Evolutionary conservation across 2,113 vertebrate species (phyloP), one percentile per base, ranked within the genome.

Genomic region (Nanorana parkeri): DNA sequence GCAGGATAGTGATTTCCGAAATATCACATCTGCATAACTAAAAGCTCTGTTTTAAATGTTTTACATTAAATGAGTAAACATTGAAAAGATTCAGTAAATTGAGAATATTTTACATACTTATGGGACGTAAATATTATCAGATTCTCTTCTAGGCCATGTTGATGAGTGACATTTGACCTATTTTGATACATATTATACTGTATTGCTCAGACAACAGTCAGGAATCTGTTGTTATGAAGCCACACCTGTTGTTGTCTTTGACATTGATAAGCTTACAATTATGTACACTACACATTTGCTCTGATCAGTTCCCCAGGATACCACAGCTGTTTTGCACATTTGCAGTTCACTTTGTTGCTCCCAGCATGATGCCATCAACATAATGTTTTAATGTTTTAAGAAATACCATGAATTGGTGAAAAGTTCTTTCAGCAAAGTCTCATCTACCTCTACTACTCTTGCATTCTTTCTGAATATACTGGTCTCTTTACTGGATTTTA

Each of bases 181-280:
- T 21, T 47, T 68, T 68, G 67, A 4, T 58, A 58, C 19, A 5
- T 29, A 58, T 4, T 74, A 19, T 60, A 17, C 23, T n/a, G 58
- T 36, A 23, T 10, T 63, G 41, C 10, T 32, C 60, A n/a, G 24
- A 32, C 28, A 75, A 41, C 2, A 75, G 17, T n/a, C 29, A 61
- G 36, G 6, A 8, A 56, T 56, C 16, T 58, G 20, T 36, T 32
- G 17, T 29, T 23, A 36, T 41, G 29, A 41, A 61, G 21, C 5
- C 68, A 29, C 72, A 75, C 72, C 72, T 74, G 72, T 60, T 74
- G 54, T 75, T 75, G 13, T 75, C 41, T 60, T 61, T 61, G 56
- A 15, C 19, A 29, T 16, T 20, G 6, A 20, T 16, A 60, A 36
- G 28, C 11, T 29, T 60, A 5, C n/a, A 41, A 23, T 32, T 61